Conservation (phyloP, 2,888 invertebrate genomes). For the Linnaemya vulpina region DNA sequence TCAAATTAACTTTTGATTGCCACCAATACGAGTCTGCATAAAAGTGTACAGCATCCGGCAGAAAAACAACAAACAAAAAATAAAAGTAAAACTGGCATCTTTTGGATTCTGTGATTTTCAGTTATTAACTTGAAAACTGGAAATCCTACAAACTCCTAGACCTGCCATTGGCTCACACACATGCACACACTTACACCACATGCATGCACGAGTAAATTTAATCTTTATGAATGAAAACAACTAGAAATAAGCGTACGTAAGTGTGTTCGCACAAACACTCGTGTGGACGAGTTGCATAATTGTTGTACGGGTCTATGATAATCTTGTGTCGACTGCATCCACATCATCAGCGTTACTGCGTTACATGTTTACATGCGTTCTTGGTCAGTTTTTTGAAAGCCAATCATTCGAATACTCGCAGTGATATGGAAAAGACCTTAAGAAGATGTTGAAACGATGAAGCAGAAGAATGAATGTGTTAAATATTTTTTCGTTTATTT, state of each 20-base stretch:
- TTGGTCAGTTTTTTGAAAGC: slow-evolving; percentile 33
- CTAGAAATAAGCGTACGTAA: background rate
- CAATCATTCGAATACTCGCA: slow-evolving; percentile 18
- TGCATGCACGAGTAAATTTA: background rate
- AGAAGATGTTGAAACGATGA: slow-evolving; percentile 48
- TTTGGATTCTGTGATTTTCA: slow-evolving; percentile 34
- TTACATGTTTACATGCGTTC: slow-evolving; percentile 42
- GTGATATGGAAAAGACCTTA: slow-evolving; percentile 45
- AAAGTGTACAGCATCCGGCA: slow-evolving; percentile 64
- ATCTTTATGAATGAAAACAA: background rate
- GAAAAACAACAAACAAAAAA: slow-evolving; percentile 21
- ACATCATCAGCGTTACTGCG: slow-evolving; percentile 46
- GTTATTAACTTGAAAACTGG: slow-evolving; percentile 62
- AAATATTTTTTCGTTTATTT: slow-evolving; percentile 60
- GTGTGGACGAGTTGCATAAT: slow-evolving; percentile 56
- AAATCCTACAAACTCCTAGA: slow-evolving; percentile 63
- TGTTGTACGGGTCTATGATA: slow-evolving; percentile 59
- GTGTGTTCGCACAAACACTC: background rate
- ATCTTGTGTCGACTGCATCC: slow-evolving; percentile 44
- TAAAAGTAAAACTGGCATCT: slow-evolving; percentile 14
- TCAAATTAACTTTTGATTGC: background rate
- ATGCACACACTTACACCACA: background rate
- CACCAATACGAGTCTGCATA: slow-evolving; percentile 12
- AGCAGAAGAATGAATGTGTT: slow-evolving; percentile 53
- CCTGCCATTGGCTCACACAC: background rate